Evolutionary conservation across 2,888 invertebrate genomes (phyloP).

Genomic region (Napeogenes inachia): DNA sequence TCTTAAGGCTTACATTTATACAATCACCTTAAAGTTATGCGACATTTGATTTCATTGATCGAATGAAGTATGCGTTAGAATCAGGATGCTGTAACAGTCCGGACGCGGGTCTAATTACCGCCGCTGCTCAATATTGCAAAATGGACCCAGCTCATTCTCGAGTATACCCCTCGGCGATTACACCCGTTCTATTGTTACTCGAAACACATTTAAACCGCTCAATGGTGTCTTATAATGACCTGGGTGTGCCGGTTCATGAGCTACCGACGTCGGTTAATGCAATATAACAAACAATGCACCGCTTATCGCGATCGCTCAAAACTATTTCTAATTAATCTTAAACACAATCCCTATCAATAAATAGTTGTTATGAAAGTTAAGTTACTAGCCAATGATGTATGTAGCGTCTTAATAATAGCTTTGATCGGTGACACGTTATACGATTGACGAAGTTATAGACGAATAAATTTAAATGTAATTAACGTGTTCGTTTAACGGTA

Average conservation of each 20-base stretch:
- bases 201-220: slow-evolving; percentile 56
- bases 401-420: slow-evolving; percentile 34
- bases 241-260: slow-evolving; percentile 54
- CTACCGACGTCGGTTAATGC: slow-evolving; percentile 44
- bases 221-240: slow-evolving; percentile 59
- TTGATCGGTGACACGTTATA: slow-evolving; percentile 38
- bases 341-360: slow-evolving; percentile 61
- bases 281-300: slow-evolving; percentile 53
- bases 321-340: slow-evolving; percentile 68
- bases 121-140: slow-evolving; percentile 72
- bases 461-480: slow-evolving; percentile 42
- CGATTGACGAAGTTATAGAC: slow-evolving; percentile 27
- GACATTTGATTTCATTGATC: slow-evolving; percentile 28
- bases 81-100: slow-evolving; percentile 71
- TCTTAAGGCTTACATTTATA: slow-evolving; percentile 31
- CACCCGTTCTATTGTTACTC: slow-evolving; percentile 62
- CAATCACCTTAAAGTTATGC: slow-evolving; percentile 14
- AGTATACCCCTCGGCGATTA: slow-evolving; percentile 60
- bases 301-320: slow-evolving; percentile 51
- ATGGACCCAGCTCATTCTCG: slow-evolving; percentile 61
- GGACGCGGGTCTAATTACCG: slow-evolving; percentile 72
- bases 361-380: slow-evolving; percentile 66
- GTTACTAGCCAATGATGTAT: slow-evolving; percentile 43
- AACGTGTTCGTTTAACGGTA: slow-evolving; percentile 24
- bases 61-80: slow-evolving; percentile 55